Percentiles rank a stretch among this genome's conserved stretches.
Conservation (phyloP, 2,888 invertebrate species). For the Tetragnatha montana region DNA sequence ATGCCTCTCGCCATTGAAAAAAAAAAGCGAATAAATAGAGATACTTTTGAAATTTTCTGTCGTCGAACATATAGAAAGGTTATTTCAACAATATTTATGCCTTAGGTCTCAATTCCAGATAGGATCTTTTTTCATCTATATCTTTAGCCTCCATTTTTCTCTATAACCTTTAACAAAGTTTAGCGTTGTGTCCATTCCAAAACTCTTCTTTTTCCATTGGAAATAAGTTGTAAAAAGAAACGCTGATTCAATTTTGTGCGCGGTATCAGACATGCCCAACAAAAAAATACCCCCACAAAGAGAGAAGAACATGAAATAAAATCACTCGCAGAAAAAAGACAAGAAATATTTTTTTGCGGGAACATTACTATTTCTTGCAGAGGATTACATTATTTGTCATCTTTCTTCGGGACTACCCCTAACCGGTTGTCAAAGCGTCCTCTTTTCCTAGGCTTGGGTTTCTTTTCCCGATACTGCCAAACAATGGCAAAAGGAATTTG, state of each 20-base stretch:
- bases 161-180: conserved; percentile 44
- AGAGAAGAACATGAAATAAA: conserved; percentile 19
- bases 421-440: conserved; percentile 34
- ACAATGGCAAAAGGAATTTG: neutral
- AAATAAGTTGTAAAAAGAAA: conserved; percentile 2
- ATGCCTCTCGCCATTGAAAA: neutral
- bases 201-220: conserved; percentile 18
- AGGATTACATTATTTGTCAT: conserved; percentile 44
- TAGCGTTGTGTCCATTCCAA: conserved; percentile 15
- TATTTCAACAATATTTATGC: conserved; percentile 34
- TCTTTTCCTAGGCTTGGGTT: neutral
- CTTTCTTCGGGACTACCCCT: conserved; percentile 1
- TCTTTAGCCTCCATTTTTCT: conserved; percentile 8
- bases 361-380: conserved; percentile 28
- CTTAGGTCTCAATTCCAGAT: conserved; percentile 17
- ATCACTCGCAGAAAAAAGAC: neutral
- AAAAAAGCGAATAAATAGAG: neutral
- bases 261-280: neutral
- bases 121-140: conserved; percentile 9
- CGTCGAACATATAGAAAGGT: conserved; percentile 13
- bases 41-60: neutral
- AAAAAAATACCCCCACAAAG: neutral
- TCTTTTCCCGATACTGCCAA: neutral
- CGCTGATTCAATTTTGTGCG: conserved; percentile 41
- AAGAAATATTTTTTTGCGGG: neutral